Evolutionary conservation across 2,113 vertebrate species (phyloP), one percentile per base, ranked within the genome.

Genomic region (Siphamia tubifer): DNA sequence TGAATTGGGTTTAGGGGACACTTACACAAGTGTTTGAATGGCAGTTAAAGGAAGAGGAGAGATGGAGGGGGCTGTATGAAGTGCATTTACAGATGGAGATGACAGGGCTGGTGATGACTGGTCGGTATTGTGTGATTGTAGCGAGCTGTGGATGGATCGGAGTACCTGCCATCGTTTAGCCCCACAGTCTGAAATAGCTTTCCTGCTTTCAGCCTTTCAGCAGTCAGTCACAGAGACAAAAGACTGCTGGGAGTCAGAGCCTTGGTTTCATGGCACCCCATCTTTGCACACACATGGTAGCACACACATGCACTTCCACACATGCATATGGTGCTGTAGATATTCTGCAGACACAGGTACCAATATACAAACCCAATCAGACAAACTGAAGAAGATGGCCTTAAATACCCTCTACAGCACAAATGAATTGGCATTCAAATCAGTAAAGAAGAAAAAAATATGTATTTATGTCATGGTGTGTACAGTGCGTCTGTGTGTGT

Each of bases 171-270:
- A 65, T 79, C 77, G 65, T 82, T 88, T 84, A 82, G 79, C 60
- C 77, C 65, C 72, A 13, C 70, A n/a, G 70, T 70, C 79, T 76
- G 57, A 77, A 82, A 82, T 86, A 68, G 77, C 58, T 85, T 76
- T 74, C 61, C 71, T 57, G 67, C 79, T 79, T 69, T 68, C 69
- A 72, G 66, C 57, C 68, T 85, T 83, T 88, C 81, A 77, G 77
- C 73, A 83, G 74, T 86, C 83, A 88, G 88, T 84, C 82, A 85
- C 82, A 57, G 74, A 86, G 83, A 86, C 81, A 85, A 78, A 83
- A 52, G 68, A 82, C 76, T 74, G 83, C 79, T 76, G 79, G 74
- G 77, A 87, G 73, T 82, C 75, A 51, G 68, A 73, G 85, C 61
- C 69, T 73, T 69, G 12, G 66, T 57, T 69, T 84, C 79, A 47